Conservation (phyloP, 2,797 vertebrate genomes). For the Girardinus metallicus region DNA sequence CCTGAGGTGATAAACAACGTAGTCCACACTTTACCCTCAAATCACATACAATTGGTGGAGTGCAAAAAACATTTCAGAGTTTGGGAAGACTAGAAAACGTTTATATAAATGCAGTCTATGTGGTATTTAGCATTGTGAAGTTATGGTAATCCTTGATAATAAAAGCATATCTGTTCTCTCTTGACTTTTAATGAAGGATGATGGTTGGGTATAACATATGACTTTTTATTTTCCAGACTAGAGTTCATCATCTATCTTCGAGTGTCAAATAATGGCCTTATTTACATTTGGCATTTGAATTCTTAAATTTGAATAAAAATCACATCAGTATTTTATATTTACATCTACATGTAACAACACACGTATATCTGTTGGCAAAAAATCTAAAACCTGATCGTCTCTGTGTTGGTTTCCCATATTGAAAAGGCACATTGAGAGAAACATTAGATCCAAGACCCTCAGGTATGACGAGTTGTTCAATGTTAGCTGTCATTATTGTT, state of each 20-base stretch:
- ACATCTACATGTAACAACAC: neutral
- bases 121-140: neutral
- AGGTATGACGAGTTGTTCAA: neutral
- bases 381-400: neutral
- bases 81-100: neutral
- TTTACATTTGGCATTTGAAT: slow-evolving; percentile 18
- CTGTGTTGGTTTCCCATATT: neutral
- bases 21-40: neutral
- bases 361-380: neutral
- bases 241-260: neutral
- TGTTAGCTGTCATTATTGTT: neutral
- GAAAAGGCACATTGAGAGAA: neutral
- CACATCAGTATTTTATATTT: neutral
- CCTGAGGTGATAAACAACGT: neutral
- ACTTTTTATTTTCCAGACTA: neutral
- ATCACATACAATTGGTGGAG: neutral
- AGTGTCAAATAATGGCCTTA: neutral
- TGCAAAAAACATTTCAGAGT: neutral
- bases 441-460: neutral
- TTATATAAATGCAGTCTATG: neutral
- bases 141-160: neutral
- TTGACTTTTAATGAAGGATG: neutral
- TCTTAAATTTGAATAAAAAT: slow-evolving; percentile 2
- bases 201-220: neutral
- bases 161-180: neutral